Conservation (phyloP, 1,140 invertebrate genomes). For the Sitobion miscanthi region DNA sequence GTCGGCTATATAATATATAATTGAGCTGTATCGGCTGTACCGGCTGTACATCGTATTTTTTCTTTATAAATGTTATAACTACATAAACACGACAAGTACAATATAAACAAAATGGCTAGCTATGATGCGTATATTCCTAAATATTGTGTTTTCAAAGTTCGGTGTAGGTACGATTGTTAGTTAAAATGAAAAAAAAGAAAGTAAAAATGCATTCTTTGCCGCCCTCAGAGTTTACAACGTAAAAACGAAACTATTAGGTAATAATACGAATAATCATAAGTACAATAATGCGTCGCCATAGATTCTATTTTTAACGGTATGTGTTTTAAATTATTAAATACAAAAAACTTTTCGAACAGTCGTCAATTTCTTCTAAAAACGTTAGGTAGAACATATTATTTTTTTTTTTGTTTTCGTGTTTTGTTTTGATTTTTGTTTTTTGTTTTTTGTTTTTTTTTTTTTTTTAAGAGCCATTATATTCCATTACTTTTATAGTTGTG, state of each 20-base stretch:
- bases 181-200: background rate
- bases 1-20: background rate
- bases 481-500: background rate
- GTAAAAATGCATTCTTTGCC: background rate
- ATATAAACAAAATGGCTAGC: background rate
- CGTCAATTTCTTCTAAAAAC: constrained; percentile 3
- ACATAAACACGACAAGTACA: background rate
- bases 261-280: background rate
- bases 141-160: background rate
- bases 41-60: background rate
- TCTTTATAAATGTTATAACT: background rate
- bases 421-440: background rate
- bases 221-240: background rate
- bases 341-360: background rate
- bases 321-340: background rate
- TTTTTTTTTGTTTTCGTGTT: background rate
- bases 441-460: background rate
- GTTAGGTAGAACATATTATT: background rate
- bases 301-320: background rate
- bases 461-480: background rate
- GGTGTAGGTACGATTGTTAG: background rate
- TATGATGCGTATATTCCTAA: background rate
- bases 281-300: background rate
- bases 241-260: background rate
- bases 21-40: background rate